phyloP scores from a whole-genome alignment of 2,113 vertebrate genomes.

The Alethe castanea region DNA sequence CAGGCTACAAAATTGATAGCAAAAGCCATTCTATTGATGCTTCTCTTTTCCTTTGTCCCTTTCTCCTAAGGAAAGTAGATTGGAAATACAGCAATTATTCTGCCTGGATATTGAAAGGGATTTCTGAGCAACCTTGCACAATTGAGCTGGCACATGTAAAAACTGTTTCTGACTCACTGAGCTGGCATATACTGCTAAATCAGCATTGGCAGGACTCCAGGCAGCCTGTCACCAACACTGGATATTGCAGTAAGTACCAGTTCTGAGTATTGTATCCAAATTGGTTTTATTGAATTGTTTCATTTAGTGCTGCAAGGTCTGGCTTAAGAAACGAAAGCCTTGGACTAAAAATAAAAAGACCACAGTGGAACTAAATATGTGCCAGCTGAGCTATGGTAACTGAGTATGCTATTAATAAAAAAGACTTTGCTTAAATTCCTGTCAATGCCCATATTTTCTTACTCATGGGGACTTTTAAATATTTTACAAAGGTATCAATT shows the following conservation, averaged over 20 bases:
- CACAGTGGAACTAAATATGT: neutral
- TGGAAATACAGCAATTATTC: constrained; percentile 72
- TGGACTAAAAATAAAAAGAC: constrained; percentile 49
- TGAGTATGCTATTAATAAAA: constrained; percentile 43
- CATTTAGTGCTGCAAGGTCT: constrained; percentile 34
- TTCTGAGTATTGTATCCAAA: constrained; percentile 72
- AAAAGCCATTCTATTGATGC: constrained; percentile 53
- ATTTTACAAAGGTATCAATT: neutral
- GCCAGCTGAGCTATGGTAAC: constrained; percentile 36
- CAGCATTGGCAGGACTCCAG: constrained; percentile 76
- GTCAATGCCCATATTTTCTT: neutral
- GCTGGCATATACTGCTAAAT: constrained; percentile 78
- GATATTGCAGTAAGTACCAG: constrained; percentile 74
- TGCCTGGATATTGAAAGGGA: constrained; percentile 67
- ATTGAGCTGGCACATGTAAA: constrained; percentile 72
- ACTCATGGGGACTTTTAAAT: neutral
- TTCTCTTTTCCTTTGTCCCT: constrained; percentile 60
- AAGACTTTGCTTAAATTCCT: neutral
- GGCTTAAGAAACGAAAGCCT: constrained; percentile 45
- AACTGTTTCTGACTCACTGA: constrained; percentile 77
- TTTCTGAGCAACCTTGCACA: constrained; percentile 73
- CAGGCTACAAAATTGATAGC: constrained; percentile 48
- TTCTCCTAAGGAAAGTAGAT: constrained; percentile 59
- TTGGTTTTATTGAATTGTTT: constrained; percentile 48
- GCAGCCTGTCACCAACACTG: constrained; percentile 75